These are phyloP conservation scores for Nezara viridula DNA, from an alignment of 2,888 invertebrate genomes.

Conservation along the genomic window DNA sequence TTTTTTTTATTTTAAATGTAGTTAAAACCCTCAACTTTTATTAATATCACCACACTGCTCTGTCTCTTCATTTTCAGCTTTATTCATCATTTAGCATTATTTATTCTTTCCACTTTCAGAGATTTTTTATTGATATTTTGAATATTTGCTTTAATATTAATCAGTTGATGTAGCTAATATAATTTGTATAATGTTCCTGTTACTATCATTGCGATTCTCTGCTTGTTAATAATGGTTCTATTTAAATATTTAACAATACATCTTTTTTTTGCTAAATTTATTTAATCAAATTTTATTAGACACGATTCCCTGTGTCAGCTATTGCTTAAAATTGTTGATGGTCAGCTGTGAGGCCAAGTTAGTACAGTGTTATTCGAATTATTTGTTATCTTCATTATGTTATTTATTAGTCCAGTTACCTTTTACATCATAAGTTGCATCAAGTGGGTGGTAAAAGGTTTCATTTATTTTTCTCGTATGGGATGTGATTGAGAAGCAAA, in stretches of 20 bases:
- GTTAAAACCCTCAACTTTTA: not conserved
- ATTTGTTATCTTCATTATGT: not conserved
- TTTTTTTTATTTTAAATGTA: too few species aligned
- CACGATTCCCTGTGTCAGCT: too few species aligned
- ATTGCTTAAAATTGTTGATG: too few species aligned
- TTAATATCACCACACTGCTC: not conserved
- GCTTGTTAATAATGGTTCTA: not conserved
- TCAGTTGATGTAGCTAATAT: not conserved
- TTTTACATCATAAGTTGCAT: too few species aligned
- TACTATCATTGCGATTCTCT: not conserved
- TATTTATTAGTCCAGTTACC: too few species aligned
- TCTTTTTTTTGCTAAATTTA: not conserved
- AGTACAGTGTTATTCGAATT: not conserved
- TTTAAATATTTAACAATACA: not conserved
- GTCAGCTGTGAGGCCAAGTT: not conserved
- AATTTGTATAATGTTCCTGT: not conserved
- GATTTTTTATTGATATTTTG: not conserved
- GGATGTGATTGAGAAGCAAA: too few species aligned
- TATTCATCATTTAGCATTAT: not conserved
- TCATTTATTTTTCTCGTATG: too few species aligned
- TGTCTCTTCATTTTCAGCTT: not conserved
- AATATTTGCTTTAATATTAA: not conserved
- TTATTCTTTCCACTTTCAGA: not conserved
- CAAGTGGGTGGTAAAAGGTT: too few species aligned
- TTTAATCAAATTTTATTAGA: not conserved